Percentiles rank a stretch among this genome's conserved stretches.
phyloP scores from a whole-genome alignment of 2,888 invertebrate species.

The Rhagonycha fulva region DNA sequence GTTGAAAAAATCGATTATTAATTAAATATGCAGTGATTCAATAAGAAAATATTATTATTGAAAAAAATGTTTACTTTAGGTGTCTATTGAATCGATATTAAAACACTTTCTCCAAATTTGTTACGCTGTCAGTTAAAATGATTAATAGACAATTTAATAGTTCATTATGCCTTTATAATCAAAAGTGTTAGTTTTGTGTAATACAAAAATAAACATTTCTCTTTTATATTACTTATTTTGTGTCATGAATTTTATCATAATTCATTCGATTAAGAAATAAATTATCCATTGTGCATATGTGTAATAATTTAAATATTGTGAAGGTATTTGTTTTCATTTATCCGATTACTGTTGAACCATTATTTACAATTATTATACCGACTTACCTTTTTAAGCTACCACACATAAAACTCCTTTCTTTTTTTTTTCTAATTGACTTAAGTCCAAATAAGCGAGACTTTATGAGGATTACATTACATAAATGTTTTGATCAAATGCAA shows the following conservation, averaged over 20 bases:
- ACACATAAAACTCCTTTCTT: neutral
- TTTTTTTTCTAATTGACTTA: neutral
- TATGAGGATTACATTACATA: neutral
- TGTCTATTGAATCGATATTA: conserved; percentile 41
- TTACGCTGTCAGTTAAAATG: conserved; percentile 50
- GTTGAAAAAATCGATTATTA: neutral
- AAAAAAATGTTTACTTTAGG: conserved; percentile 33
- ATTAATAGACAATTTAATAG: conserved; percentile 53
- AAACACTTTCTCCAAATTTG: conserved; percentile 48
- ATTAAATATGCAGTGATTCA: neutral
- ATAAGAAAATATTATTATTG: conserved; percentile 31
- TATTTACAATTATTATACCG: neutral
- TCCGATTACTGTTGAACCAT: neutral
- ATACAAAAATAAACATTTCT: conserved; percentile 52
- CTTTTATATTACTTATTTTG: conserved; percentile 32
- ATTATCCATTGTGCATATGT: conserved; percentile 11
- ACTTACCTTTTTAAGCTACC: neutral
- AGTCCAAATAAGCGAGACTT: neutral
- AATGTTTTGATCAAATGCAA: too few relatives aligned
- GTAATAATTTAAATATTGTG: neutral
- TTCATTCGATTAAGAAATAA: conserved; percentile 31
- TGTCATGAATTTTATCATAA: conserved; percentile 29
- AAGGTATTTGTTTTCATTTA: neutral
- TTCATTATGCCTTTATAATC: conserved; percentile 47
- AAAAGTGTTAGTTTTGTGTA: conserved; percentile 50